A percentile compares a stretch with the other conserved stretches of the same genome.
These are phyloP conservation scores for Epinotia brunnichana DNA, from an alignment of 2,888 invertebrate species.

Conservation along the genomic window DNA sequence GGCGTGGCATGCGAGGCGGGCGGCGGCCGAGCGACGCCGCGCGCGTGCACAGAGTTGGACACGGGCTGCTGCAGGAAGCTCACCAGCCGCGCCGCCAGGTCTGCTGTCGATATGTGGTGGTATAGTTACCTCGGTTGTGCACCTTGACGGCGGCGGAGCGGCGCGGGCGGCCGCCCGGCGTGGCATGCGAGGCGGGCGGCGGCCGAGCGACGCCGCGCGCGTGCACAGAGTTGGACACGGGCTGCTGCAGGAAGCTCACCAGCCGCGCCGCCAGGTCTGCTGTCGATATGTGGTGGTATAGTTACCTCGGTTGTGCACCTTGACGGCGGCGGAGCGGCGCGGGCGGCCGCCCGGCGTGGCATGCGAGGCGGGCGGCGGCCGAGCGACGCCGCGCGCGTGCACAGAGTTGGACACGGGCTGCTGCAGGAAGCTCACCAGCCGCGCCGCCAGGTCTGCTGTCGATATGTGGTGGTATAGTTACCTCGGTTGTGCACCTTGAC, in stretches of 20 bases:
- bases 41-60: conserved; percentile 76
- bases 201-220: conserved; percentile 76
- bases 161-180: conserved; percentile 86
- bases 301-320: conserved; percentile 81
- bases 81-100: conserved; percentile 73
- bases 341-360: conserved; percentile 85
- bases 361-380: conserved; percentile 64
- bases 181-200: conserved; percentile 60
- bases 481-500: conserved; percentile 84
- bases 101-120: no score
- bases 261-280: conserved; percentile 72
- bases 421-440: conserved; percentile 79
- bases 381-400: conserved; percentile 77
- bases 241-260: conserved; percentile 80
- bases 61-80: conserved; percentile 79
- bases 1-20: conserved; percentile 68
- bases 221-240: conserved; percentile 75
- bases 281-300: no score
- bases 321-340: conserved; percentile 86
- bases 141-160: conserved; percentile 86
- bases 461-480: no score
- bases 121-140: conserved; percentile 80
- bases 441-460: conserved; percentile 70
- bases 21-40: conserved; percentile 74
- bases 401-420: conserved; percentile 76